Evolutionary conservation across 2,113 vertebrate genomes (phyloP).

Genomic region (Mesitornis unicolor): DNA sequence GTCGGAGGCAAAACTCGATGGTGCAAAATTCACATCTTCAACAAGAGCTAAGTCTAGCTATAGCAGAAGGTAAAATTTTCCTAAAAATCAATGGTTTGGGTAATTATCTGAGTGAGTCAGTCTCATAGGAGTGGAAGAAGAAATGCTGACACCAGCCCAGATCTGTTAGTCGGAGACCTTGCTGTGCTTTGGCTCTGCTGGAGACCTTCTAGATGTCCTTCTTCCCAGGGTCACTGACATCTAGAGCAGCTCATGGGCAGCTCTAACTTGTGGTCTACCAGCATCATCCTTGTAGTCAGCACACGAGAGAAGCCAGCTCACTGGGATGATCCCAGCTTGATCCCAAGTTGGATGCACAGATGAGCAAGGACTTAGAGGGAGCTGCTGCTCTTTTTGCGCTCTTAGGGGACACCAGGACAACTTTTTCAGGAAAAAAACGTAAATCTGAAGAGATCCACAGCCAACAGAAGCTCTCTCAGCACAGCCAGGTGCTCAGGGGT

Average conservation of each 20-base stretch:
- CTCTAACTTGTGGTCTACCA: not conserved
- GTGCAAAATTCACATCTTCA: not conserved
- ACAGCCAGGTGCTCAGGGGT: not conserved
- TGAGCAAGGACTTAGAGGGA: not conserved
- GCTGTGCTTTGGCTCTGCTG: not conserved
- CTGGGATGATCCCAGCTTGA: too few relatives aligned
- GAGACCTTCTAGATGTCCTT: not conserved
- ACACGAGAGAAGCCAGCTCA: not conserved
- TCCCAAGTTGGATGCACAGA: not conserved
- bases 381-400: not conserved
- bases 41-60: not conserved
- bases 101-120: not conserved
- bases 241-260: not conserved
- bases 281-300: fast-evolving
- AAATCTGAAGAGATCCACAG: not conserved
- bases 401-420: not conserved
- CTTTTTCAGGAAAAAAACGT: not conserved
- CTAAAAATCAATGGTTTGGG: not conserved
- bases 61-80: not conserved
- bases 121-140: not conserved
- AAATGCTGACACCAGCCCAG: not conserved
- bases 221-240: not conserved
- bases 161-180: not conserved
- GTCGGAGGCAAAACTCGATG: not conserved
- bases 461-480: not conserved